A percentile compares a stretch with the other conserved stretches of the same genome.
Conservation (phyloP, 2,888 invertebrate genomes). For the Ametastegia equiseti region DNA sequence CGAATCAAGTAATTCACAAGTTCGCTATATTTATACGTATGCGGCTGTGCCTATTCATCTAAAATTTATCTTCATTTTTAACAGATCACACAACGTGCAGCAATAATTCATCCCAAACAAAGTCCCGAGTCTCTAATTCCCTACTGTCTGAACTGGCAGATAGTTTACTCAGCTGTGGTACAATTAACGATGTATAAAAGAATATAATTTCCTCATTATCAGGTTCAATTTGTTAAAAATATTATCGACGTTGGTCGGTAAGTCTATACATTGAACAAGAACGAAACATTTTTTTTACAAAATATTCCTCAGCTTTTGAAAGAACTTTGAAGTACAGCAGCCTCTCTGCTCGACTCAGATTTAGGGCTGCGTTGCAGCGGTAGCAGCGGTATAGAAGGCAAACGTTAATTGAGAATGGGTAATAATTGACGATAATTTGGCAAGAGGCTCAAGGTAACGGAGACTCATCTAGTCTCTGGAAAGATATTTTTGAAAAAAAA, state of each 20-base stretch:
- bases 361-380: background rate
- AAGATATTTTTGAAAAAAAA: no score
- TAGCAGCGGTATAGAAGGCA: background rate
- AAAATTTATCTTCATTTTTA: no score
- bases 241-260: background rate
- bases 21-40: no score
- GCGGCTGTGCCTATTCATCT: no score
- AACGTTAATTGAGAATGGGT: conserved; percentile 6
- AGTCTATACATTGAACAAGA: background rate
- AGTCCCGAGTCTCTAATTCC: no score
- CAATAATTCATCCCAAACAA: no score
- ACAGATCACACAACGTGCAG: no score
- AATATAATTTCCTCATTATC: background rate
- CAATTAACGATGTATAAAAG: background rate
- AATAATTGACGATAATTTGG: conserved; percentile 29
- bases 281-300: background rate
- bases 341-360: background rate
- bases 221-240: background rate
- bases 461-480: background rate
- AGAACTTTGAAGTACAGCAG: background rate
- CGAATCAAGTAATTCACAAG: no score
- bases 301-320: background rate
- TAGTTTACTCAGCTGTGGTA: background rate
- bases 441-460: background rate
- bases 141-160: no score